Evolutionary conservation across 2,113 vertebrate species (phyloP).

Genomic region (Eublepharis macularius): DNA sequence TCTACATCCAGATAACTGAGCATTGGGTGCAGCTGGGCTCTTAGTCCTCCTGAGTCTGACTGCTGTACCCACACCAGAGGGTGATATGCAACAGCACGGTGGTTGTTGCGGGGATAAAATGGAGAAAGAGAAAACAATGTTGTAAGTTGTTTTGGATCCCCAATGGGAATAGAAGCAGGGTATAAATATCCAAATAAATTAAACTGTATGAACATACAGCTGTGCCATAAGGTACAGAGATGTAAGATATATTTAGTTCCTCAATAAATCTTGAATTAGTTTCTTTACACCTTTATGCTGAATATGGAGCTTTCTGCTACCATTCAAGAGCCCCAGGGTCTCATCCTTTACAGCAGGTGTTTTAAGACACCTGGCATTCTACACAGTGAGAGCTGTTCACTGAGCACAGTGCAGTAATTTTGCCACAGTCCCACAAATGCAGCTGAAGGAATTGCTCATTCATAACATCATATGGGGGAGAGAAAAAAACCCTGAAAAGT

Average conservation of each 20-base stretch:
- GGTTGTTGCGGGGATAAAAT: too few relatives aligned
- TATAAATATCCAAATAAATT: too few relatives aligned
- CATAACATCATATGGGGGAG: not conserved
- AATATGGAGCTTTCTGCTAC: not conserved
- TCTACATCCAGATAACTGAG: too few relatives aligned
- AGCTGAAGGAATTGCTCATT: slow-evolving; percentile 16
- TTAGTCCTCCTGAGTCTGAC: too few relatives aligned
- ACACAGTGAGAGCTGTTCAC: slow-evolving; percentile 1
- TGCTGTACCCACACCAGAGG: too few relatives aligned
- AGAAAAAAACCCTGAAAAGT: slow-evolving; percentile 1
- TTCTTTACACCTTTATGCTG: not conserved
- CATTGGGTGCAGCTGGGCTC: too few relatives aligned
- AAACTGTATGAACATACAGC: not conserved
- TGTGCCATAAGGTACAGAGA: not conserved
- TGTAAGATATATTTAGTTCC: not conserved
- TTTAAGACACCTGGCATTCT: not conserved
- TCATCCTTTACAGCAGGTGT: not conserved
- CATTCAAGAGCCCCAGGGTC: not conserved
- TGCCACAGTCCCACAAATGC: not conserved
- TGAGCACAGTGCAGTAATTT: not conserved
- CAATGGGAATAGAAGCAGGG: too few relatives aligned
- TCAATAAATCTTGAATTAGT: not conserved
- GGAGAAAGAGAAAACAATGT: too few relatives aligned
- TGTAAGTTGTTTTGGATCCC: too few relatives aligned
- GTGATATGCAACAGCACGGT: too few relatives aligned